phyloP scores from a whole-genome alignment of 2,113 vertebrate genomes.

The Orcinus orca region DNA sequence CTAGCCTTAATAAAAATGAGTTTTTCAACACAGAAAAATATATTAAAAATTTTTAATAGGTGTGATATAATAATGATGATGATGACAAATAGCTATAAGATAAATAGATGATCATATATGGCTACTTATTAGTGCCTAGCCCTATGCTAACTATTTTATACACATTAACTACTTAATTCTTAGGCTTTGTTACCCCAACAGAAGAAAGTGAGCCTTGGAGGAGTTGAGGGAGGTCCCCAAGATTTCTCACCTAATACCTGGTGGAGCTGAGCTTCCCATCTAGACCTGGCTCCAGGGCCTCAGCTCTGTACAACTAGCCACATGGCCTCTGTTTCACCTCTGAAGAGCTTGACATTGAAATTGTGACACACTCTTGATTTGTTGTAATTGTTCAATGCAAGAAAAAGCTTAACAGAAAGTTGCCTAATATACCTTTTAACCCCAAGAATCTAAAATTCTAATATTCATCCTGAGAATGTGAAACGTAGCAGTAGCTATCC shows the following conservation, averaged over 20 bases:
- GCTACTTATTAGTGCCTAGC: not conserved
- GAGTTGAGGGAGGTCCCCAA: not conserved
- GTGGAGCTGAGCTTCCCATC: not conserved
- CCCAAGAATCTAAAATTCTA: not conserved
- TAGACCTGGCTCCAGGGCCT: not conserved
- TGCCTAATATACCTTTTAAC: not conserved
- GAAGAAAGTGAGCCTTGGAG: not conserved
- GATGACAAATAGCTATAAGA: not conserved
- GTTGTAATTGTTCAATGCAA: not conserved
- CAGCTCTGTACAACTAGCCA: not conserved
- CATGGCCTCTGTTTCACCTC: not conserved
- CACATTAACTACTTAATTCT: not conserved
- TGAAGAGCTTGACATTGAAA: not conserved
- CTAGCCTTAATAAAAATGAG: not conserved
- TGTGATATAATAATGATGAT: not conserved
- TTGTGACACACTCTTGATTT: not conserved
- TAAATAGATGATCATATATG: not conserved
- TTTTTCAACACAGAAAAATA: not conserved
- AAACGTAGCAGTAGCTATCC: not conserved
- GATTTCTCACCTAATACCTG: not conserved
- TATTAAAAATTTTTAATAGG: not conserved
- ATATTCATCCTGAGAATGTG: not conserved
- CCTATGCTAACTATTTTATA: not conserved
- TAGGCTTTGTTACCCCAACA: not conserved
- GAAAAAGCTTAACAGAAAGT: not conserved